Evolutionary conservation across 2,888 invertebrate genomes (phyloP), one percentile per base, ranked within the genome.

Genomic region (Synanthedon myopaeformis): DNA sequence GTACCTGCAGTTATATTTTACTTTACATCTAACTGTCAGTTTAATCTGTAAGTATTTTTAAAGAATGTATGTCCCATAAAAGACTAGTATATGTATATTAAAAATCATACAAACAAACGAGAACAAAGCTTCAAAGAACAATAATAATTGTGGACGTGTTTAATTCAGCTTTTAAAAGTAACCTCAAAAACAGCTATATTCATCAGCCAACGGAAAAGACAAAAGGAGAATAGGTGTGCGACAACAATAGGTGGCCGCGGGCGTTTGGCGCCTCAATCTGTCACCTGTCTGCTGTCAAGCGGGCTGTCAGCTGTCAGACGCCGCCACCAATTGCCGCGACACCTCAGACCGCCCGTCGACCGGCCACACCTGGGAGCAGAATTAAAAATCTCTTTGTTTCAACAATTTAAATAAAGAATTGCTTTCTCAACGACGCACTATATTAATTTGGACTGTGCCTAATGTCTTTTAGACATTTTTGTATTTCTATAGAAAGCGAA

Each of bases 191-290:
- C 35, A 35, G 35, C 35, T 35, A 35, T 35, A 35, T 35, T 35
- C 35, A 35, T 35, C 35, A 35, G 1, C 28, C 8, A 35, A 35
- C 28, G 2, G 10, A 17, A 45, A 19, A 49, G 49, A 49, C 49
- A 49, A 69, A 67, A 68, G 62, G 61, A 65, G 69, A 70, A 69
- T 69, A 72, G 72, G 69, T 69, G 67, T 68, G 65, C 61, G 64
- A 63, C 68, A 73, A 73, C 76, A 51, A 51, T 51, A 23, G 51
- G 54, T 52, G 64, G 66, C 72, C 72, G 69, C 72, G 67, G 70
- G 73, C 72, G 70, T 57, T 61, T 67, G 72, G 67, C 74, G 76
- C 78, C 77, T 74, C 82, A 82, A 85, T 84, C 84, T 79, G 78
- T 80, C 82, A 79, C 70, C 62, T 69, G 72, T 72, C 74, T 48